These are phyloP conservation scores for Papilio polyxenes DNA, from an alignment of 1,140 invertebrate species.

Conservation along the genomic window DNA sequence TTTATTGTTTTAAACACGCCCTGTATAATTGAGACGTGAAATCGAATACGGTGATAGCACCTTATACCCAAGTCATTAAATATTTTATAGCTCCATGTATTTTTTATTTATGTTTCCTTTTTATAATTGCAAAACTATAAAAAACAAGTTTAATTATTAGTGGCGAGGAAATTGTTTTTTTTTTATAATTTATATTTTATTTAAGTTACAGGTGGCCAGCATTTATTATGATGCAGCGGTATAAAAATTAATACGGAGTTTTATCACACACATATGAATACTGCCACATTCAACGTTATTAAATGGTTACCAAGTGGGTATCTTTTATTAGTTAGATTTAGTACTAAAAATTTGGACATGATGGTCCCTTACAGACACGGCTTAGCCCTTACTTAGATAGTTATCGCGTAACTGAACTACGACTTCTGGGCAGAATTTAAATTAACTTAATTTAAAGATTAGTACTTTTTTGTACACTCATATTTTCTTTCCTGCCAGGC, in stretches of 20 bases:
- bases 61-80: slow-evolving; percentile 38
- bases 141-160: slow-evolving; percentile 41
- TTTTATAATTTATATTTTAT: slow-evolving; percentile 21
- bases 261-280: no score
- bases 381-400: no score
- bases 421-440: no score
- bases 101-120: slow-evolving; percentile 38
- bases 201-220: background rate
- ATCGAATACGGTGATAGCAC: slow-evolving; percentile 44
- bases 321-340: no score
- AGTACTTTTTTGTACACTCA: no score
- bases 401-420: no score
- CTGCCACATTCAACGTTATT: no score
- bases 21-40: slow-evolving; percentile 57
- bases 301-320: no score
- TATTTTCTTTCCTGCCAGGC: no score
- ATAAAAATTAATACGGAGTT: background rate
- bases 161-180: slow-evolving; percentile 37
- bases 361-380: no score
- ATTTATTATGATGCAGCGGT: background rate
- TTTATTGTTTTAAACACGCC: slow-evolving; percentile 55
- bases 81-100: slow-evolving; percentile 34
- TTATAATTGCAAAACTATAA: slow-evolving; percentile 46
- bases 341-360: no score
- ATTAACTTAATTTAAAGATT: no score